These are phyloP conservation scores for Exephanes ischioxanthus DNA, from an alignment of 2,888 invertebrate genomes.

Conservation along the genomic window DNA sequence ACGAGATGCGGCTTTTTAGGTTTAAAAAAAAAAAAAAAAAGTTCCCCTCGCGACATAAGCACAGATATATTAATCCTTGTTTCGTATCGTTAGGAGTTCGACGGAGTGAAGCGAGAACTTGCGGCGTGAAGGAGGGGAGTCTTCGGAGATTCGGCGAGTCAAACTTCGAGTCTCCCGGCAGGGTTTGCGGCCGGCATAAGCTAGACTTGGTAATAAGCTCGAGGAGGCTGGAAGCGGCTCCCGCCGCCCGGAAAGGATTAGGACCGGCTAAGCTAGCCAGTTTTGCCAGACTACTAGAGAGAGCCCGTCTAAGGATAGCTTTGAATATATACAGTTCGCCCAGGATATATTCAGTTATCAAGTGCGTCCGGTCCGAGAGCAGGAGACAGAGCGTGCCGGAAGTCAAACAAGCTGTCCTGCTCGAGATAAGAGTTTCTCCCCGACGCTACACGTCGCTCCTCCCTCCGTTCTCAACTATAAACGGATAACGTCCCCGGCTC, in stretches of 20 bases:
- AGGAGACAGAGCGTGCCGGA: constrained; percentile 76
- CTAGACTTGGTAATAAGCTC: constrained; percentile 71
- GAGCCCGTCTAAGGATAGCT: constrained; percentile 36
- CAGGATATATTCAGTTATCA: constrained; percentile 80
- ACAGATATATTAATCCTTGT: constrained; percentile 30
- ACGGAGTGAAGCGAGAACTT: neutral
- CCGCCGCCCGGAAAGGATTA: constrained; percentile 80
- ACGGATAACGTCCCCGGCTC: constrained; percentile 65
- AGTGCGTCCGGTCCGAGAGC: constrained; percentile 82
- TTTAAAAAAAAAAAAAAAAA: too few relatives aligned
- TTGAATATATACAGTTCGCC: constrained; percentile 31
- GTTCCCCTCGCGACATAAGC: neutral
- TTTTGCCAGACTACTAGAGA: constrained; percentile 46
- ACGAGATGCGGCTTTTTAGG: neutral
- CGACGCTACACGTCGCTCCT: constrained; percentile 13
- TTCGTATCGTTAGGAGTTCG: constrained; percentile 44
- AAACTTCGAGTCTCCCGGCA: constrained; percentile 58
- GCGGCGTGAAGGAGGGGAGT: constrained; percentile 2
- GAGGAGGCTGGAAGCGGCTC: constrained; percentile 55
- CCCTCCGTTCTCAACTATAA: constrained; percentile 69
- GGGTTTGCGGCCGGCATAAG: constrained; percentile 61
- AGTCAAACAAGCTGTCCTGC: constrained; percentile 82
- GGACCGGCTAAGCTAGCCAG: constrained; percentile 75
- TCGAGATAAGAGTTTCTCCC: constrained; percentile 78
- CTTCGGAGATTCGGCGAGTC: constrained; percentile 55